A percentile compares a stretch with the other conserved stretches of the same genome.
phyloP scores from a whole-genome alignment of 1,140 invertebrate species.

The Tigriopus japonicus region DNA sequence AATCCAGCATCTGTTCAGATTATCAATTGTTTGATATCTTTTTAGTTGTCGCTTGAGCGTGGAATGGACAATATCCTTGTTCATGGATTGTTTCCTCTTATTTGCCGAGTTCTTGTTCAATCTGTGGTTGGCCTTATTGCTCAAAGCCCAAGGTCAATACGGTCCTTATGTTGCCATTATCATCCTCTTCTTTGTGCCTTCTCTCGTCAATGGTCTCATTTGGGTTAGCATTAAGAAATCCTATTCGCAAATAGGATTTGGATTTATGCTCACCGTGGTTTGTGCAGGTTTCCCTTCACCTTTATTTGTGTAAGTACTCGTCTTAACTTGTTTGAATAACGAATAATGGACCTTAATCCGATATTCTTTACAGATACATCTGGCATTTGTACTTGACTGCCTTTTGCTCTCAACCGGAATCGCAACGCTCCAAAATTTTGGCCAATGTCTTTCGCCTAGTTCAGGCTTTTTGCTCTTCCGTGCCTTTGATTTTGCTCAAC shows the following conservation, averaged over 20 bases:
- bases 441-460: constrained; percentile 4
- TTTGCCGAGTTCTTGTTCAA: not conserved
- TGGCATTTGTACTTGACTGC: not conserved
- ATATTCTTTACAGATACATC: constrained; percentile 5
- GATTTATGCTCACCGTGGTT: not conserved
- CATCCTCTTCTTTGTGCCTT: not conserved
- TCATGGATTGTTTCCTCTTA: not conserved
- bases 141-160: not conserved
- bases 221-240: not conserved
- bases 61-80: not conserved
- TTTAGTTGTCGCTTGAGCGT: not conserved
- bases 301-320: not conserved
- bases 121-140: not conserved
- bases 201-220: not conserved
- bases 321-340: not conserved
- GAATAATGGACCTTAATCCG: not conserved
- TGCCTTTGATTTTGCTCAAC: constrained; percentile 3
- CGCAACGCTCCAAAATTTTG: not conserved
- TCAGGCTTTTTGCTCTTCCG: not conserved
- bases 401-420: not conserved
- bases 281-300: not conserved
- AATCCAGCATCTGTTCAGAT: too few species aligned
- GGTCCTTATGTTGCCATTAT: not conserved
- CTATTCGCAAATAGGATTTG: not conserved
- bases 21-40: not conserved